Evolutionary conservation across 2,113 vertebrate genomes (phyloP), one percentile per base, ranked within the genome.

Genomic region (Todiramphus chloris): DNA sequence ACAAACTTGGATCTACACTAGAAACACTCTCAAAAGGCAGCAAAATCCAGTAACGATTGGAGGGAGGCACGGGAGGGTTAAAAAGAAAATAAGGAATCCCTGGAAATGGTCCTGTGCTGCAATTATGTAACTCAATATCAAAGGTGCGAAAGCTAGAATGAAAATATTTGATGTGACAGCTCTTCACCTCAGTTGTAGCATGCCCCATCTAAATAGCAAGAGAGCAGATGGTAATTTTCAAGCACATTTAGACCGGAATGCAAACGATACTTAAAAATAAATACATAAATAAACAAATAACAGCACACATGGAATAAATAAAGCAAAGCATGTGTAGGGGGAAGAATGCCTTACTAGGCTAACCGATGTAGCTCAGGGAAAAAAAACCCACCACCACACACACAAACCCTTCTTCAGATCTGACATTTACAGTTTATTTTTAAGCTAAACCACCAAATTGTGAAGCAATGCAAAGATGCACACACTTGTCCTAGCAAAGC

Each of bases 211-310:
- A 96, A 92, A 97, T 92, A 97, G 94, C 94, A 93, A 90, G 90
- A 93, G 93, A 98, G 95, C 97, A 98, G 98, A 98, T 98, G 97
- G 98, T 81, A 95, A 96, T 96, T 97, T 97, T 94, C 97, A 96
- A 97, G 97, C 93, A 94, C 96, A 96, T 93, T 97, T 95, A 97
- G 94, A 92, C 89, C 21, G 10, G 94, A 94, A 97, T 97, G 95
- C 95, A 97, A 97, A 95, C 75, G 87, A 97, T 83, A 95, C 73
- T 93, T 93, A 56, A 96, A 95, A 97, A 97, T 94, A 96, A 97
- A 96, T 96, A 97, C 96, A 95, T 81, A 96, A 96, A 83, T 88
- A 96, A 97, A 96, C 93, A 94, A 96, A 96, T 93, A 96, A 95
- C 90, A 73, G 92, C 85, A 92, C 94, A 93, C 89, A 89, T 51